phyloP scores from a whole-genome alignment of 2,888 invertebrate species.

The Ectemnius lituratus region DNA sequence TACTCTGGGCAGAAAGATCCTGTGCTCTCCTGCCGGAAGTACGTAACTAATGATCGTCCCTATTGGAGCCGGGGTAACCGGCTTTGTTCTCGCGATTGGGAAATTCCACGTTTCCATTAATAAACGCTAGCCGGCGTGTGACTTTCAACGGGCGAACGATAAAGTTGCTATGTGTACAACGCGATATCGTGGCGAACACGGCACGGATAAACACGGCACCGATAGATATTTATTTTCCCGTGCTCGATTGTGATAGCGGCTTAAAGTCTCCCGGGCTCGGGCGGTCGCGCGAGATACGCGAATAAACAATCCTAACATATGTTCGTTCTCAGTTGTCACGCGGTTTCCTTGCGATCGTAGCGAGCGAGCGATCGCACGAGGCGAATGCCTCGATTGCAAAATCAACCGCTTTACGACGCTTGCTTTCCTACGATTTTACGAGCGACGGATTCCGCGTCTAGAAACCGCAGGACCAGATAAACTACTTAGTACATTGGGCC shows the following conservation, averaged over 20 bases:
- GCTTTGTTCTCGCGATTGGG: background rate
- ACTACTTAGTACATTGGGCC: background rate
- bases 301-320: constrained; percentile 61
- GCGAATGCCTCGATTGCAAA: constrained; percentile 32
- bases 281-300: constrained; percentile 51
- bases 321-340: constrained; percentile 54
- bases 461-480: background rate
- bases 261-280: constrained; percentile 36
- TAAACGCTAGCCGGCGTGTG: constrained; percentile 16
- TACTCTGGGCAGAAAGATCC: too few relatives aligned
- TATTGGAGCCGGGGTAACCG: too few relatives aligned
- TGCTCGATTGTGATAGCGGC: constrained; percentile 32
- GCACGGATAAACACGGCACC: constrained; percentile 49
- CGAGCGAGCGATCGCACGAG: background rate
- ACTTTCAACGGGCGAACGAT: constrained; percentile 48
- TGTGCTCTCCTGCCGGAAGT: too few relatives aligned
- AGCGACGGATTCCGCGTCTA: background rate
- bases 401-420: constrained; percentile 17
- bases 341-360: constrained; percentile 33
- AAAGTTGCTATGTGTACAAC: constrained; percentile 65
- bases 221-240: constrained; percentile 60
- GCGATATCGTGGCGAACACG: constrained; percentile 45
- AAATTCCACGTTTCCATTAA: constrained; percentile 18
- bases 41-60: too few relatives aligned
- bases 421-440: constrained; percentile 10